These are phyloP conservation scores for Poeciliopsis gracilis DNA, from an alignment of 2,797 vertebrate genomes.

Conservation along the genomic window DNA sequence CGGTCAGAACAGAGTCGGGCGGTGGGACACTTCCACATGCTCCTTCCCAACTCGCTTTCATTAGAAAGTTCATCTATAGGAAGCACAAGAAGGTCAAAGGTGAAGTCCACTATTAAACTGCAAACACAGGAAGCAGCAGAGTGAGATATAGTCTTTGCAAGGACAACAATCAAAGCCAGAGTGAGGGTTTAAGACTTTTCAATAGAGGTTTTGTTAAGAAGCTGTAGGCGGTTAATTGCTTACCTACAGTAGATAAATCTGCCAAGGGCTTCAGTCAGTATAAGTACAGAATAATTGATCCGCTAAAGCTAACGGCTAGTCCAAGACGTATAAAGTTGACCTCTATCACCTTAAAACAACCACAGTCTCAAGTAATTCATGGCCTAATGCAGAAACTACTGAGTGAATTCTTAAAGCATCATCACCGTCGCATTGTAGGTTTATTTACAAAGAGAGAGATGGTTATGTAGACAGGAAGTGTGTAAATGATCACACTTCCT, in stretches of 20 bases:
- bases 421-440: background rate
- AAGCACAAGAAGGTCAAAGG: background rate
- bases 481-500: no score
- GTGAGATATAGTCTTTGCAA: slow-evolving; percentile 11
- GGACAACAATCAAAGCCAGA: slow-evolving; percentile 45
- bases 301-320: background rate
- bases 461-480: background rate
- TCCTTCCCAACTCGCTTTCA: background rate
- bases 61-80: slow-evolving; percentile 1
- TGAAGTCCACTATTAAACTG: background rate
- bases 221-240: background rate
- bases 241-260: background rate
- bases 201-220: background rate
- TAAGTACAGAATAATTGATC: background rate
- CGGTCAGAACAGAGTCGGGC: slow-evolving; percentile 3
- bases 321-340: background rate
- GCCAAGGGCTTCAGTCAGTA: background rate
- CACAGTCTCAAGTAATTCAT: background rate
- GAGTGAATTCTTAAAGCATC: background rate
- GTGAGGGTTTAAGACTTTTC: slow-evolving; percentile 13
- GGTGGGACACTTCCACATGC: background rate
- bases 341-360: background rate
- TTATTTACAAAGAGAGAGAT: background rate
- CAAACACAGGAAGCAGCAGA: background rate
- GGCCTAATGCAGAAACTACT: background rate